Conservation (phyloP, 2,888 invertebrate species). For the Heliconius aoede region DNA sequence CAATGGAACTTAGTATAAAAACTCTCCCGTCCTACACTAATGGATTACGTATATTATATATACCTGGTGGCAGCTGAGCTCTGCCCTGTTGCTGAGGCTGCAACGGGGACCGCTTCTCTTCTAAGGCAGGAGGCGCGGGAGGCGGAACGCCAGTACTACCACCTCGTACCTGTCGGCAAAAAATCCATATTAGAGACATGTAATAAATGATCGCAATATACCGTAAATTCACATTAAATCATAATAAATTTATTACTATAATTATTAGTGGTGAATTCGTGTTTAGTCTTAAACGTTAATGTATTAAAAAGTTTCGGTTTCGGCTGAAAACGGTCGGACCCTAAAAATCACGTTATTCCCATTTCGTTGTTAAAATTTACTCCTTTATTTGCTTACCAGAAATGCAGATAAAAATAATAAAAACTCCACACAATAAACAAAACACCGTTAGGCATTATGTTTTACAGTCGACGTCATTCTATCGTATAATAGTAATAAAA, state of each 20-base stretch:
- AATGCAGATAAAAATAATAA: not conserved
- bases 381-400: no score
- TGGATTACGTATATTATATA: not conserved
- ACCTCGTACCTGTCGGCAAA: constrained; percentile 68
- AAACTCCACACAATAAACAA: no score
- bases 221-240: no score
- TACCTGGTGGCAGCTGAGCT: constrained; percentile 57
- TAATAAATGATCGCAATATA: no score
- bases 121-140: constrained; percentile 71
- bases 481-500: not conserved
- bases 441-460: not conserved
- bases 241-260: no score
- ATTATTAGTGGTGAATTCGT: no score
- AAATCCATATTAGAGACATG: constrained; percentile 1
- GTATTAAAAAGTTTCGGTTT: no score
- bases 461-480: constrained; percentile 2
- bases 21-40: not conserved
- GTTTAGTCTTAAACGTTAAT: no score
- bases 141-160: constrained; percentile 77
- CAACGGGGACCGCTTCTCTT: constrained; percentile 87
- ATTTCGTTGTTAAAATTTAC: no score
- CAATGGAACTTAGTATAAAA: no score
- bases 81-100: constrained; percentile 86
- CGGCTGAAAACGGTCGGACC: no score
- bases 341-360: no score